Evolutionary conservation across 1,140 invertebrate genomes (phyloP).

Genomic region (Brachionus plicatilis): DNA sequence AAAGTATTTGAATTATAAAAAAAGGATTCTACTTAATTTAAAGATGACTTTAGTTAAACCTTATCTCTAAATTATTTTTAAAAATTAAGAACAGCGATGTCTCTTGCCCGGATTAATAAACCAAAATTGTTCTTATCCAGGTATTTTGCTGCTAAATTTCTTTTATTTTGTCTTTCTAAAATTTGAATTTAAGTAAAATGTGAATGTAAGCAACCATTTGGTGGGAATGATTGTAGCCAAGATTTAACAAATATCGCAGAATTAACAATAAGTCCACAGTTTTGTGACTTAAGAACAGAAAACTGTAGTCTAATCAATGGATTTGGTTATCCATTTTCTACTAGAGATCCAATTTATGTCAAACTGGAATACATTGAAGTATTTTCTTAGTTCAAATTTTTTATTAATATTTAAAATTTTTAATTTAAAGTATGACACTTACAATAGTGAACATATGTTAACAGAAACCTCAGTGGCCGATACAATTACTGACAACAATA

Average conservation of each 20-base stretch:
- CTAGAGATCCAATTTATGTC: not conserved
- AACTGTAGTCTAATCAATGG: not conserved
- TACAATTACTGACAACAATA: not conserved
- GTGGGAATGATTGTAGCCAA: conserved; percentile 24
- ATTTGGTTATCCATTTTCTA: conserved; percentile 22
- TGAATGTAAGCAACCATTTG: not conserved
- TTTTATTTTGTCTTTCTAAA: not conserved
- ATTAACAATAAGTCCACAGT: not conserved
- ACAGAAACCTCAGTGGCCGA: not conserved
- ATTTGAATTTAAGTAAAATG: not conserved
- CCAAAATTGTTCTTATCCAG: not conserved
- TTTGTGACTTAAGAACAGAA: conserved; percentile 34
- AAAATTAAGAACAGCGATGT: not conserved
- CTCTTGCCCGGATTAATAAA: not conserved
- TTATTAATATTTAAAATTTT: too few relatives aligned
- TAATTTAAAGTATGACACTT: not conserved
- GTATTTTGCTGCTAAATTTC: not conserved
- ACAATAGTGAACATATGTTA: not conserved
- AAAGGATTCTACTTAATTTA: too few relatives aligned
- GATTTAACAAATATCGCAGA: conserved; percentile 14
- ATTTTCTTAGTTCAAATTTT: too few relatives aligned
- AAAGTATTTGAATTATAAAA: too few relatives aligned
- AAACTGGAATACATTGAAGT: conserved; percentile 10
- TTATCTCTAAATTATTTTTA: too few relatives aligned
- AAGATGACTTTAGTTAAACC: too few relatives aligned